Evolutionary conservation across 1,140 invertebrate genomes (phyloP).

Genomic region (Hycleus phaleratus): DNA sequence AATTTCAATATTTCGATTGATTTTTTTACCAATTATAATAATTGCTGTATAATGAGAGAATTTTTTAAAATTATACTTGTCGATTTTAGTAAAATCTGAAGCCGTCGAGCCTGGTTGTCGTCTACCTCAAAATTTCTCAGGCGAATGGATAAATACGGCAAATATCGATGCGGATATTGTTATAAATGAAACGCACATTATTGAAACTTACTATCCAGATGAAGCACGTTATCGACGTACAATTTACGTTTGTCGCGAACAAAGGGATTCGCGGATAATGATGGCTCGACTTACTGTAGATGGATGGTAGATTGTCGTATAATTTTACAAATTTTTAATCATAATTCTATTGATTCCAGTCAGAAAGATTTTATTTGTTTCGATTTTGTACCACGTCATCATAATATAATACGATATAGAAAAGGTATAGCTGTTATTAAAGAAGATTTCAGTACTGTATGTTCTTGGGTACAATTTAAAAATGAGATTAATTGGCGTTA

Average conservation of each 20-base stretch:
- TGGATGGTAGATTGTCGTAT: constrained; percentile 63
- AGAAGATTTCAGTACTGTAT: constrained; percentile 84
- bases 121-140: constrained; percentile 87
- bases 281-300: constrained; percentile 94
- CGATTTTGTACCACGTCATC: constrained; percentile 91
- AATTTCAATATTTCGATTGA: too few relatives aligned
- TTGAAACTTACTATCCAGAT: constrained; percentile 91
- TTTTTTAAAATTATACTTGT: too few relatives aligned
- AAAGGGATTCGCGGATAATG: constrained; percentile 80
- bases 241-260: constrained; percentile 90
- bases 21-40: too few relatives aligned
- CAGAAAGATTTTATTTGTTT: constrained; percentile 97
- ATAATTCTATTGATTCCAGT: constrained; percentile 43
- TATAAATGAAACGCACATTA: constrained; percentile 94
- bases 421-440: constrained; percentile 84
- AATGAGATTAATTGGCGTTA: constrained; percentile 82
- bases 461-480: constrained; percentile 87
- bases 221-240: constrained; percentile 78
- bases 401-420: constrained; percentile 88
- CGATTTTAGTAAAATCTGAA: constrained; percentile 64
- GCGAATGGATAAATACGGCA: constrained; percentile 94
- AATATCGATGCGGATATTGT: constrained; percentile 90
- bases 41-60: too few relatives aligned
- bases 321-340: not conserved
- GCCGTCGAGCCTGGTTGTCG: constrained; percentile 84